Percentiles rank a stretch among this genome's conserved stretches.
Conservation (phyloP, 1,140 invertebrate genomes). For the Diorhabda sublineata region DNA sequence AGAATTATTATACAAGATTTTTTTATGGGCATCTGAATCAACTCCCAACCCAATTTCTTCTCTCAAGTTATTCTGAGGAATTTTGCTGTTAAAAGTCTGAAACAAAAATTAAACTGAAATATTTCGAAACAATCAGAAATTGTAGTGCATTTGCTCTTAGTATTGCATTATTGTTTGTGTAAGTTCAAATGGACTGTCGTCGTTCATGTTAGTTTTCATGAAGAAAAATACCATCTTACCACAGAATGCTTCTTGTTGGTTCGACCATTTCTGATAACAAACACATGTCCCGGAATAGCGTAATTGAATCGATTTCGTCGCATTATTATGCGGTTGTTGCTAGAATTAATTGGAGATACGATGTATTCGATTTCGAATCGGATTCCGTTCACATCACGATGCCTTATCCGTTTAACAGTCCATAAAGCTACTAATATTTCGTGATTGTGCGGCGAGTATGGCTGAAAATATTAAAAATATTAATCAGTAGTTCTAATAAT, state of each 20-base stretch:
- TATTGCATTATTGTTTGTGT: too few species aligned
- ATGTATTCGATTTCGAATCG: conserved; percentile 62
- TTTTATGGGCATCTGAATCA: conserved; percentile 33
- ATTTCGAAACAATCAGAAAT: too few species aligned
- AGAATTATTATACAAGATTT: conserved; percentile 35
- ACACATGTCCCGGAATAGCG: conserved; percentile 41
- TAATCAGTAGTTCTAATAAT: neutral
- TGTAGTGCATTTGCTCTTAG: too few species aligned
- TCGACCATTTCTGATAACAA: conserved; percentile 31
- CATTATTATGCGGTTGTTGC: conserved; percentile 22
- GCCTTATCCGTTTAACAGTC: conserved; percentile 60
- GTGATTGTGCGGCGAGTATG: conserved; percentile 38
- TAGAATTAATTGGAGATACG: conserved; percentile 50
- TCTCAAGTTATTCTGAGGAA: conserved; percentile 24
- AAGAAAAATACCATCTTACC: neutral
- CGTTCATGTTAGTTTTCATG: too few species aligned
- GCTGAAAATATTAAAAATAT: conserved; percentile 9
- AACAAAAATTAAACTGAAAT: neutral
- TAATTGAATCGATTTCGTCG: conserved; percentile 39
- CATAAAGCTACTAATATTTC: conserved; percentile 55
- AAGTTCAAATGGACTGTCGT: too few species aligned
- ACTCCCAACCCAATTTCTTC: conserved; percentile 27
- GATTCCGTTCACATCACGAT: conserved; percentile 52
- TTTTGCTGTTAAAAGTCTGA: conserved; percentile 13
- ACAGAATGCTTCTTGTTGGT: neutral